Evolutionary conservation across 2,888 invertebrate species (phyloP).

Genomic region (Hyles lineata): DNA sequence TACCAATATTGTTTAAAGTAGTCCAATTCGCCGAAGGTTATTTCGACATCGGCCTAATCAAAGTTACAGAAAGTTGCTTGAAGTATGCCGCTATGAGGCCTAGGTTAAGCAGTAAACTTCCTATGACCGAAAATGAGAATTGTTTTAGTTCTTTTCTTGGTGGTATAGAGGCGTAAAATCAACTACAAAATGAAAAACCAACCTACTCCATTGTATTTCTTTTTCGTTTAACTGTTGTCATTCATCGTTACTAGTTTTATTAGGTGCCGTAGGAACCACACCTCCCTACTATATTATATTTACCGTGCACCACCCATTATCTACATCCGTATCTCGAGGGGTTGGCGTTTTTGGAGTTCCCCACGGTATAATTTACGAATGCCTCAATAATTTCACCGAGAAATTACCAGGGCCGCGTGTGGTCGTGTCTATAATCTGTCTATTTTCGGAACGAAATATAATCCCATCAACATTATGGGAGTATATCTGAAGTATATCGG

Average conservation of each 20-base stretch:
- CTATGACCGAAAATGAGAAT: too few relatives aligned
- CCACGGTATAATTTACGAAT: slow-evolving; percentile 48
- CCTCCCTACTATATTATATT: slow-evolving; percentile 9
- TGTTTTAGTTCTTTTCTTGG: too few relatives aligned
- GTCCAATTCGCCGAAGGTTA: too few relatives aligned
- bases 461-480: neutral
- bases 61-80: too few relatives aligned
- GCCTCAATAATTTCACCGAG: slow-evolving; percentile 46
- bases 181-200: neutral
- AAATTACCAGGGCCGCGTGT: slow-evolving; percentile 35
- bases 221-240: neutral
- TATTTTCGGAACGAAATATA: slow-evolving; percentile 20
- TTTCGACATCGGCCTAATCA: too few relatives aligned
- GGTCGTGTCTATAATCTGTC: slow-evolving; percentile 30
- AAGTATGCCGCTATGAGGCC: too few relatives aligned
- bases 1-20: too few relatives aligned
- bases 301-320: slow-evolving; percentile 43
- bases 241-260: neutral
- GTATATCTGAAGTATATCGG: neutral
- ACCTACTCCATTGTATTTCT: neutral
- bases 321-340: slow-evolving; percentile 54
- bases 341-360: slow-evolving; percentile 41
- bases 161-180: too few relatives aligned
- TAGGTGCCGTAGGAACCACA: neutral
- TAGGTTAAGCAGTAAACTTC: too few relatives aligned